phyloP scores from a whole-genome alignment of 1,140 invertebrate genomes.

The Ips nitidus region DNA sequence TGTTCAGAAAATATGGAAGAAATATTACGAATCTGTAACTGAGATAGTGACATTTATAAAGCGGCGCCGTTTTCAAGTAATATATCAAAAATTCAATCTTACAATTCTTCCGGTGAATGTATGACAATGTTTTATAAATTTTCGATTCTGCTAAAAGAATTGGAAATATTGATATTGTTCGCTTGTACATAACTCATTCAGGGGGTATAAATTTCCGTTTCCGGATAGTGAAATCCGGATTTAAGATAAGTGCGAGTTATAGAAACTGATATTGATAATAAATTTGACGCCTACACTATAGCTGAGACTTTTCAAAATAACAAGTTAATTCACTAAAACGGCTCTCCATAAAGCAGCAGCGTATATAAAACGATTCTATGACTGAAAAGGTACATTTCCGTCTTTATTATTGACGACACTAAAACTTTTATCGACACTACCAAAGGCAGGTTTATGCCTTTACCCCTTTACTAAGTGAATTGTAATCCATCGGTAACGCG shows the following conservation, averaged over 20 bases:
- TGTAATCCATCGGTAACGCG: too few species aligned
- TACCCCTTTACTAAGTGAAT: too few species aligned
- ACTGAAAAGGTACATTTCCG: too few species aligned
- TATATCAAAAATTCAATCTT: slow-evolving; percentile 37
- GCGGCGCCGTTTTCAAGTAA: slow-evolving; percentile 23
- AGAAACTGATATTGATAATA: neutral
- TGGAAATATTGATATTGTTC: slow-evolving; percentile 31
- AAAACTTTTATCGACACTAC: too few species aligned
- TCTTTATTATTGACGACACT: too few species aligned
- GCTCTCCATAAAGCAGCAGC: too few species aligned
- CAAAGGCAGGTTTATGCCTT: too few species aligned
- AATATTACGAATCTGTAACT: neutral
- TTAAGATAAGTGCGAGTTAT: slow-evolving; percentile 2
- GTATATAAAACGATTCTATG: too few species aligned
- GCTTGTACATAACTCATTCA: slow-evolving; percentile 21
- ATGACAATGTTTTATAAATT: slow-evolving; percentile 37
- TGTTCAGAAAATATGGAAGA: neutral
- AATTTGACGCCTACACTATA: too few species aligned
- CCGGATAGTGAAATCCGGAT: neutral
- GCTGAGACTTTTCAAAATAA: too few species aligned
- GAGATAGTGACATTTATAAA: slow-evolving; percentile 25
- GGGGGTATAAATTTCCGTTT: slow-evolving; percentile 4
- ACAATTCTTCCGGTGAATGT: slow-evolving; percentile 34
- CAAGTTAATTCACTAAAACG: too few species aligned
- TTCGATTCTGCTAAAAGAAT: slow-evolving; percentile 28